Base-by-base conservation (phyloP, 2,797 vertebrate genomes). In the Eupleurogrammus muticus region DNA sequence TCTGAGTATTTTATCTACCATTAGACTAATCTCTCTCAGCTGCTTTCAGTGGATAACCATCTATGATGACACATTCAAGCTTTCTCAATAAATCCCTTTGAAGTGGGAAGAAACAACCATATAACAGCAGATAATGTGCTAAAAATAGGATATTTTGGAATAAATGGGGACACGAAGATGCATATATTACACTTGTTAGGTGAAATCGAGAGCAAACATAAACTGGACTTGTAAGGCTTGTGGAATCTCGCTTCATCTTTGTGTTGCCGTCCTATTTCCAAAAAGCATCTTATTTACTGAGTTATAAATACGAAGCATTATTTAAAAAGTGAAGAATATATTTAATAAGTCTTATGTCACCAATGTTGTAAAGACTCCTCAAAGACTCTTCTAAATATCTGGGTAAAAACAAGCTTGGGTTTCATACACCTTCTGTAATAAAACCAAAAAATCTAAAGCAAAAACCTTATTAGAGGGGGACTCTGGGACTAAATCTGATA, bases 61-160 rank as follows among this genome's bases (percentile, higher is more conserved):
- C 38, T 48, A 14, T 46, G 23, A 70, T 17, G 50, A 50, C 42
- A 59, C 46, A 56, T 61, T 66, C 59, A 35, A 42, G 61, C 54
- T 53, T 46, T 28, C 4, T 10, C 21, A 77, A 56, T 70, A 64
- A 66, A n/a, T 58, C 38, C 66, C 52, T 83, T 70, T 78, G 66
- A 78, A 67, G 69, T 40, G 38, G 60, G 21, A 19, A 65, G 21
- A 73, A 35, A 47, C n/a, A 28, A n/a, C 64, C 52, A 23, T 49
- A 23, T 19, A 65, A 66, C 11, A 44, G 52, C 36, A 52, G 14
- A 65, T 52, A 16, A 47, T 36, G 23, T 55, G n/a, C 20, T 47
- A 16, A 67, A 73, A 56, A 24, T 0, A 44, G 17, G 28, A 53
- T n/a, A 60, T 40, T 56, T 28, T 20, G 5, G 66, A 54, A 66